Percentiles rank a stretch among this genome's conserved stretches.
Evolutionary conservation across 2,797 vertebrate genomes (phyloP).

Genomic region (Todus mexicanus): DNA sequence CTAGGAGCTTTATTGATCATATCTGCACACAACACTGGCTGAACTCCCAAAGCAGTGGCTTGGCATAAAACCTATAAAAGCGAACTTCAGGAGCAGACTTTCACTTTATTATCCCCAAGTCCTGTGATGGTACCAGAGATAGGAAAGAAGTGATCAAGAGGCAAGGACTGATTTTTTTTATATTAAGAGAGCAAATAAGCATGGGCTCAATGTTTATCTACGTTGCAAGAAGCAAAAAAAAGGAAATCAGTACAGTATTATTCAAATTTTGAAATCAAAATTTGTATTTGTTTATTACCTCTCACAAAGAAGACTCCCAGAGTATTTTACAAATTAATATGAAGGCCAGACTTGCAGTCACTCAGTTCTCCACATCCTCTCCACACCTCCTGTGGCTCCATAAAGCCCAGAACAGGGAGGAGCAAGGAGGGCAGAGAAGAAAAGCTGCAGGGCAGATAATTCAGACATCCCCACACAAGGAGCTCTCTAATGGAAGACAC

Average conservation of each 20-base stretch:
- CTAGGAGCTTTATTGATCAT: constrained; percentile 40
- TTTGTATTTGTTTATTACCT: neutral
- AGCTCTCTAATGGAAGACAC: neutral
- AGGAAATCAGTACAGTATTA: neutral
- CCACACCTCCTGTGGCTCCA: neutral
- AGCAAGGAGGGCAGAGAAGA: neutral
- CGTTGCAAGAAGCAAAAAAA: neutral
- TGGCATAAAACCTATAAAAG: neutral
- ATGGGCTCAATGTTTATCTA: neutral
- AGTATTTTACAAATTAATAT: neutral
- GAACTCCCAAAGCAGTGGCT: neutral
- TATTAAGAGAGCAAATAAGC: neutral
- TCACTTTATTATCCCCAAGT: neutral
- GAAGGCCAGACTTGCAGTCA: neutral
- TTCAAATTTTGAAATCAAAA: neutral
- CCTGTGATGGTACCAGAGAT: neutral
- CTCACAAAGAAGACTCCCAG: neutral
- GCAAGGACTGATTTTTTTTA: neutral
- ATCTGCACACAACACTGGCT: neutral
- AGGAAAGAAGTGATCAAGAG: neutral
- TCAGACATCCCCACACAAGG: neutral
- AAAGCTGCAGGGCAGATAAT: neutral
- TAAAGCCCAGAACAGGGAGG: neutral
- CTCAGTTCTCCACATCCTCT: neutral
- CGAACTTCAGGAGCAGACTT: neutral